These are phyloP conservation scores for Hemithea aestivaria DNA, from an alignment of 2,888 invertebrate genomes.

Conservation along the genomic window DNA sequence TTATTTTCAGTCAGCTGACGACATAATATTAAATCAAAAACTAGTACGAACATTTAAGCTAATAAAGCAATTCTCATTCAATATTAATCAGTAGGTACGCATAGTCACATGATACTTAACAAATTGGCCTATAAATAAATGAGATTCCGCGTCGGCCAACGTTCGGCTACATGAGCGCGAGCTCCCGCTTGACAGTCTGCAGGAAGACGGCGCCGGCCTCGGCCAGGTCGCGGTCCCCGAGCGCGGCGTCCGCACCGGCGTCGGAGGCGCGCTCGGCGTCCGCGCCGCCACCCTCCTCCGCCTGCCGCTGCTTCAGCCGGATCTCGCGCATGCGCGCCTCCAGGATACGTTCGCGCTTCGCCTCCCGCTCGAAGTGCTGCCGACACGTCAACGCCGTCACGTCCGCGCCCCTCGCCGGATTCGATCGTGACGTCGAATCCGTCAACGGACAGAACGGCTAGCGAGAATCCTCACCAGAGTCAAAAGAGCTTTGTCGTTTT, in stretches of 20 bases:
- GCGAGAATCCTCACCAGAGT: slow-evolving; percentile 77
- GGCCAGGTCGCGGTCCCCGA: slow-evolving; percentile 51
- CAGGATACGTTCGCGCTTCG: slow-evolving; percentile 91
- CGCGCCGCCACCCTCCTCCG: slow-evolving; percentile 44
- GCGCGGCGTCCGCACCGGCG: slow-evolving; percentile 37
- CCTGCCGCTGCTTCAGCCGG: slow-evolving; percentile 74
- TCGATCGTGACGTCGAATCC: background rate
- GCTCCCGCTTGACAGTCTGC: slow-evolving; percentile 1
- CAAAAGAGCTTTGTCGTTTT: slow-evolving; percentile 85
- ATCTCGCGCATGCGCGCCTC: slow-evolving; percentile 92
- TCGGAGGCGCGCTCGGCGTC: slow-evolving; percentile 27
- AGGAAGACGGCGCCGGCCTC: slow-evolving; percentile 44
- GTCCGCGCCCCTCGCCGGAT: background rate
- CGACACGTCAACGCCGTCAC: background rate
- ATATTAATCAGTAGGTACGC: no score
- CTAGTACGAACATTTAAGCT: no score
- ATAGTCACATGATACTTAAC: no score
- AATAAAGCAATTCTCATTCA: no score
- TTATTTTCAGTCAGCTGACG: no score
- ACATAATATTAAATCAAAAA: no score
- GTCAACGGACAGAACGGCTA: background rate
- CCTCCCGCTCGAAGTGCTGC: slow-evolving; percentile 92
- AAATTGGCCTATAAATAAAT: no score
- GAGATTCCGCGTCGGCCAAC: no score
- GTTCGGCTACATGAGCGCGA: background rate